Evolutionary conservation across 2,797 vertebrate species (phyloP).

Genomic region (Pelobates cultripes): DNA sequence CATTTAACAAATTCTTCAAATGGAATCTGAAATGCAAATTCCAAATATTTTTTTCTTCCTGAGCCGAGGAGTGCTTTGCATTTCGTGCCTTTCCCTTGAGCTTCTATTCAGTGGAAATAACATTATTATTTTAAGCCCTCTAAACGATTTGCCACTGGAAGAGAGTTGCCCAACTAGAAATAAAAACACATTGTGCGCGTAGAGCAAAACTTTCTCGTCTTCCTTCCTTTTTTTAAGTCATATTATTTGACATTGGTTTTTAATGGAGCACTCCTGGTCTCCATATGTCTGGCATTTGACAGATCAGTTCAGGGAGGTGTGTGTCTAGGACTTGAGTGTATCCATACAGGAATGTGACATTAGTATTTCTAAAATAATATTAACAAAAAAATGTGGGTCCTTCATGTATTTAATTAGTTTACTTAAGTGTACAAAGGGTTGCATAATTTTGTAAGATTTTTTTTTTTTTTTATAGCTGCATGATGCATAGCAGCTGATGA

Average conservation of each 20-base stretch:
- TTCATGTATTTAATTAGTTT: too few relatives aligned
- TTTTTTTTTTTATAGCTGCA: too few relatives aligned
- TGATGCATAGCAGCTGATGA: too few relatives aligned
- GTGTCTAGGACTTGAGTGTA: conserved; percentile 29
- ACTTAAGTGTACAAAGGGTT: too few relatives aligned
- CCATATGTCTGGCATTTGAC: conserved; percentile 41
- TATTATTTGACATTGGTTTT: conserved; percentile 17
- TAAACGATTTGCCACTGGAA: background rate
- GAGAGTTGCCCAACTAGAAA: background rate
- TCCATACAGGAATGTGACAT: conserved; percentile 45
- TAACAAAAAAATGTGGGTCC: background rate
- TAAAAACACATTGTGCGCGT: background rate
- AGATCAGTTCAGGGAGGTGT: conserved; percentile 9
- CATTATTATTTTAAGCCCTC: background rate
- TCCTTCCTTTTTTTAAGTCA: background rate
- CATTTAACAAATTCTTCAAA: background rate
- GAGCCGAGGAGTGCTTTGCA: background rate
- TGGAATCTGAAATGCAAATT: background rate
- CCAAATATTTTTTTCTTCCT: background rate
- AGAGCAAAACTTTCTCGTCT: background rate
- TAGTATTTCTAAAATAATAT: conserved; percentile 43
- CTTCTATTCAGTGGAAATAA: background rate
- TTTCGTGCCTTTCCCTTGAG: conserved; percentile 1
- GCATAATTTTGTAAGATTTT: background rate
- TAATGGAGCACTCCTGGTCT: conserved; percentile 22